Evolutionary conservation across 2,888 invertebrate genomes (phyloP).

Genomic region (Trileptium ribeirensis): DNA sequence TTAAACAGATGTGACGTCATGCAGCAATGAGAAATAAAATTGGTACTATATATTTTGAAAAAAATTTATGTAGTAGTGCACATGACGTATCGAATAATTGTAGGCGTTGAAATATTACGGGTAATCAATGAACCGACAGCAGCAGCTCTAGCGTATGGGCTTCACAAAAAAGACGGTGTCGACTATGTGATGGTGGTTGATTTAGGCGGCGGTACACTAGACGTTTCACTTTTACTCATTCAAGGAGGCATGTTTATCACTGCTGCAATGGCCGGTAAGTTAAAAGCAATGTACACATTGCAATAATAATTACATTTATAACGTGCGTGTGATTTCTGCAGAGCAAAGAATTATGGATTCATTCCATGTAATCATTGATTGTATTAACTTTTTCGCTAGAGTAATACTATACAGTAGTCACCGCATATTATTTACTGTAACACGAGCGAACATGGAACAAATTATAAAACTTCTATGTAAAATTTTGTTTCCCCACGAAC

Average conservation of each 20-base stretch:
- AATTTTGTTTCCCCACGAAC: too few relatives aligned
- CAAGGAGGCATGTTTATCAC: conserved; percentile 58
- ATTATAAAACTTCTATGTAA: too few relatives aligned
- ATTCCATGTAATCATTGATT: too few relatives aligned
- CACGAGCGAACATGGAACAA: too few relatives aligned
- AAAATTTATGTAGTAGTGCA: too few relatives aligned
- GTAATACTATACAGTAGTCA: too few relatives aligned
- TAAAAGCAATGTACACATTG: not conserved
- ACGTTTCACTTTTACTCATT: conserved; percentile 56
- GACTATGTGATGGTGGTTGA: conserved; percentile 56
- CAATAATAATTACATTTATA: conserved; percentile 14
- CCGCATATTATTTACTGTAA: too few relatives aligned
- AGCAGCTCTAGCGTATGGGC: conserved; percentile 57
- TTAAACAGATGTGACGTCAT: too few relatives aligned
- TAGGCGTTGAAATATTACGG: conserved; percentile 54
- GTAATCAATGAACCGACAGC: conserved; percentile 58
- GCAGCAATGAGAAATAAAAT: too few relatives aligned
- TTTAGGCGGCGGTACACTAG: conserved; percentile 53
- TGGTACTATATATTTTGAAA: too few relatives aligned
- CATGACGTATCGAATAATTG: too few relatives aligned
- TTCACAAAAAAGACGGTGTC: conserved; percentile 55
- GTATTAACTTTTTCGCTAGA: too few relatives aligned
- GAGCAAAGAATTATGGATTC: not conserved
- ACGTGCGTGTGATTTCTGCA: not conserved
- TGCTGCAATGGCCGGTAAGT: conserved; percentile 55